phyloP scores from a whole-genome alignment of 2,113 vertebrate species.

The Alexandromys fortis region DNA sequence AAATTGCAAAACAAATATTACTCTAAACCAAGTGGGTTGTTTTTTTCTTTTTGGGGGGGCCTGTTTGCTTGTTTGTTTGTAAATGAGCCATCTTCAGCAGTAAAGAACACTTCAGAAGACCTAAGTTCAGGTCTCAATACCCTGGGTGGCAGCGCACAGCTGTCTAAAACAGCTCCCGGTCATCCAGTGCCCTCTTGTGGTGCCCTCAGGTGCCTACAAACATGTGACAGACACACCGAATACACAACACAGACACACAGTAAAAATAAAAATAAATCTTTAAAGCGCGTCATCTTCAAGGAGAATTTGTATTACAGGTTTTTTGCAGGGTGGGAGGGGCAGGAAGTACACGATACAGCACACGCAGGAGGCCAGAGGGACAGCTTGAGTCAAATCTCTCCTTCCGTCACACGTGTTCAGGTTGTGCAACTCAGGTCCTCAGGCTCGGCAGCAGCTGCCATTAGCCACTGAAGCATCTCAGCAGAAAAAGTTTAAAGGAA shows the following conservation, averaged over 20 bases:
- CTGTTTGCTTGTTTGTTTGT: neutral
- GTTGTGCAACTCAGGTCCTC: neutral
- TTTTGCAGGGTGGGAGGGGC: neutral
- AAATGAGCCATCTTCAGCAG: neutral
- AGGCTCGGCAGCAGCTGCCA: neutral
- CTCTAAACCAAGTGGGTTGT: neutral
- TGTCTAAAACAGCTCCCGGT: neutral
- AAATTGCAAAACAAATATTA: neutral
- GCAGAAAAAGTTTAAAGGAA: neutral
- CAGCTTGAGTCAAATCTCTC: neutral
- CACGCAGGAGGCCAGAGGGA: neutral
- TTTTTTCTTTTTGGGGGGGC: neutral
- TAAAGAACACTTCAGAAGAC: neutral
- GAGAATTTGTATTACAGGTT: neutral
- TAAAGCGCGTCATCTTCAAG: neutral
- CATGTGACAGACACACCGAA: neutral
- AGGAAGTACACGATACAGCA: neutral
- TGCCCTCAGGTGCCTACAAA: neutral
- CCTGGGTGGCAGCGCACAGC: neutral
- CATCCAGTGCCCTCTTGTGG: neutral
- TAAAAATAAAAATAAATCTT: neutral
- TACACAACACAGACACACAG: neutral
- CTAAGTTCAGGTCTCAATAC: neutral
- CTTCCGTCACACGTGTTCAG: neutral
- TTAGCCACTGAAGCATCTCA: neutral